Evolutionary conservation across 2,797 vertebrate genomes (phyloP).

Genomic region (Lophotriccus pileatus): DNA sequence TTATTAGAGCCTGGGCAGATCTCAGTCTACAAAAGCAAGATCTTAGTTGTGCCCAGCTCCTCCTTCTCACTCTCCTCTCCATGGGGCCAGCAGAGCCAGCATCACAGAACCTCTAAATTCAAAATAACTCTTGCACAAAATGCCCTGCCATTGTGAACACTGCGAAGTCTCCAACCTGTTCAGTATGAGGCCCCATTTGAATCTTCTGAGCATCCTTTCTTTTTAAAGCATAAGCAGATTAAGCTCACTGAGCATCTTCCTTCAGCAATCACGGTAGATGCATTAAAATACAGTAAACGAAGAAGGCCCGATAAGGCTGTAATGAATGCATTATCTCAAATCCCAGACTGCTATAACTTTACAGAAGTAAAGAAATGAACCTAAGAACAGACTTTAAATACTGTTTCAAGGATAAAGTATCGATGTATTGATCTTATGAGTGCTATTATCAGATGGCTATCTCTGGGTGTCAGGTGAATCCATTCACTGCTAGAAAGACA

Average conservation of each 20-base stretch:
- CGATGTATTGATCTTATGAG: constrained; percentile 63
- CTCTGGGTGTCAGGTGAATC: constrained; percentile 61
- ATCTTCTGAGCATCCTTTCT: constrained; percentile 25
- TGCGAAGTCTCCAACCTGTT: neutral
- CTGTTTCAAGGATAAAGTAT: constrained; percentile 59
- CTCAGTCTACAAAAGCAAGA: neutral
- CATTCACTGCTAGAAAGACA: constrained; percentile 39
- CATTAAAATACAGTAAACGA: constrained; percentile 36
- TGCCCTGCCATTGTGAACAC: neutral
- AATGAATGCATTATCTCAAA: constrained; percentile 48
- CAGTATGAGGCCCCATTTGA: neutral
- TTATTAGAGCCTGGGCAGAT: neutral
- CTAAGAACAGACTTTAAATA: constrained; percentile 38
- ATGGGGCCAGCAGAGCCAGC: neutral
- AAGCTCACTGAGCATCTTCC: neutral
- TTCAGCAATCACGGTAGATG: neutral
- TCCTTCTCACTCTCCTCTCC: neutral
- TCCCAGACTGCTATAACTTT: constrained; percentile 23
- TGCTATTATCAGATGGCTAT: constrained; percentile 64
- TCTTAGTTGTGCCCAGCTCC: neutral
- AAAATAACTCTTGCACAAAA: neutral
- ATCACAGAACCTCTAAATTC: neutral
- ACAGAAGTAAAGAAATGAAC: constrained; percentile 46
- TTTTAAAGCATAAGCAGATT: constrained; percentile 37
- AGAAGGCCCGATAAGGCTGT: neutral